Evolutionary conservation across 2,888 invertebrate genomes (phyloP).

Genomic region (Podabrus alpinus): DNA sequence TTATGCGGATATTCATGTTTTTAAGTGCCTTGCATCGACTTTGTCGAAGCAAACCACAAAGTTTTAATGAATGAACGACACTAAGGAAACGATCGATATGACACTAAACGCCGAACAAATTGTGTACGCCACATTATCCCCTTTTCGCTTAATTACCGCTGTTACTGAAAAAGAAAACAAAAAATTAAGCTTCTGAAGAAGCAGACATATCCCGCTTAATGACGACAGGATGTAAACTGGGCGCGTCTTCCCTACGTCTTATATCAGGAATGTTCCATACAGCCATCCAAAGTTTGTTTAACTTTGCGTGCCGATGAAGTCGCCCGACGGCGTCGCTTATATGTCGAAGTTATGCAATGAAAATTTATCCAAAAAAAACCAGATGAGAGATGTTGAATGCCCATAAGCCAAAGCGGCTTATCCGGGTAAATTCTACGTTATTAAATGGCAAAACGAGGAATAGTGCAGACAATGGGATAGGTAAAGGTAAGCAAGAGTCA

Average conservation of each 20-base stretch:
- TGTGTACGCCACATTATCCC: background rate
- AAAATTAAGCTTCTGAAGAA: background rate
- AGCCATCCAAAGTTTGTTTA: background rate
- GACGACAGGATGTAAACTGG: background rate
- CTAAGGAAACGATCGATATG: background rate
- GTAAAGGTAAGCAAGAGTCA: no score
- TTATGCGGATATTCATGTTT: conserved; percentile 2
- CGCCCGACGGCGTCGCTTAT: background rate
- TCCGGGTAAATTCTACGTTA: no score
- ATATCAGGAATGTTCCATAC: background rate
- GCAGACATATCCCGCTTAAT: background rate
- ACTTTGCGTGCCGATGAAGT: background rate
- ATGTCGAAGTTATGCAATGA: no score
- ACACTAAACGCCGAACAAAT: background rate
- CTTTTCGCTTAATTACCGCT: background rate
- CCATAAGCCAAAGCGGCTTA: no score
- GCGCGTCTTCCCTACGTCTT: background rate
- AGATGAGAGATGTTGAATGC: background rate
- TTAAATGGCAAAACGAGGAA: no score
- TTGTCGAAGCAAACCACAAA: background rate
- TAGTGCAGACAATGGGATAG: no score
- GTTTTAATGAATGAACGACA: background rate
- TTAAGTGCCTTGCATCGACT: background rate
- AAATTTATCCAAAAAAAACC: background rate
- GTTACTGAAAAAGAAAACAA: background rate